phyloP scores from a whole-genome alignment of 2,797 vertebrate species.

The Chanos chanos region DNA sequence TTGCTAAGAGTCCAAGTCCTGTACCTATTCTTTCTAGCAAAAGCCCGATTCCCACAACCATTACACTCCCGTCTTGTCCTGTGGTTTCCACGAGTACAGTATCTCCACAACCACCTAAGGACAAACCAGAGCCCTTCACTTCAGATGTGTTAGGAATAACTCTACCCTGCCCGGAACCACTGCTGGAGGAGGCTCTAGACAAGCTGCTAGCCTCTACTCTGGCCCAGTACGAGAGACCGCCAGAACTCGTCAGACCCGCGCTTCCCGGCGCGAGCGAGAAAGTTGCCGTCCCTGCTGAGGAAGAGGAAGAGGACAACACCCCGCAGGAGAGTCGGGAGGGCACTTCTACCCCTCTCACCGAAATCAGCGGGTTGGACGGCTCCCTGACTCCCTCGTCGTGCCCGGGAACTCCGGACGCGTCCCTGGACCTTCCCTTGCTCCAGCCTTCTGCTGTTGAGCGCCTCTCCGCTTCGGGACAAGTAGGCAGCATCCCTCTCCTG shows the following conservation, averaged over 20 bases:
- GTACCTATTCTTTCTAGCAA: neutral
- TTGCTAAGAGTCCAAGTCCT: slow-evolving; percentile 3
- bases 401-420: slow-evolving; percentile 60
- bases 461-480: slow-evolving; percentile 88
- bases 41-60: neutral
- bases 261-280: no score
- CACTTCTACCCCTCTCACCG: slow-evolving; percentile 64
- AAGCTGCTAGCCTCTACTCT: slow-evolving; percentile 56
- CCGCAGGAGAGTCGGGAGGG: slow-evolving; percentile 59
- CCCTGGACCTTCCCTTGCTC: slow-evolving; percentile 62
- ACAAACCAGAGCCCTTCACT: slow-evolving; percentile 24
- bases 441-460: slow-evolving; percentile 73
- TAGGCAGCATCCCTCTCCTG: slow-evolving; percentile 66
- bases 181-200: slow-evolving; percentile 58
- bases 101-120: slow-evolving; percentile 15
- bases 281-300: no score
- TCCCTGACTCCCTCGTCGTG: slow-evolving; percentile 63
- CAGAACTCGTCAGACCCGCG: slow-evolving; percentile 11
- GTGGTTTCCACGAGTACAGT: neutral
- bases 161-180: slow-evolving; percentile 26
- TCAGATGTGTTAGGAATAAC: slow-evolving; percentile 8
- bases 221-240: slow-evolving; percentile 5
- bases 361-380: slow-evolving; percentile 70
- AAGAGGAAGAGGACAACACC: slow-evolving; percentile 51
- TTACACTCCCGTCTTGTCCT: slow-evolving; percentile 26